Percentiles rank a stretch among this genome's conserved stretches.
Conservation (phyloP, 2,888 invertebrate species). For the Campaea margaritaria region DNA sequence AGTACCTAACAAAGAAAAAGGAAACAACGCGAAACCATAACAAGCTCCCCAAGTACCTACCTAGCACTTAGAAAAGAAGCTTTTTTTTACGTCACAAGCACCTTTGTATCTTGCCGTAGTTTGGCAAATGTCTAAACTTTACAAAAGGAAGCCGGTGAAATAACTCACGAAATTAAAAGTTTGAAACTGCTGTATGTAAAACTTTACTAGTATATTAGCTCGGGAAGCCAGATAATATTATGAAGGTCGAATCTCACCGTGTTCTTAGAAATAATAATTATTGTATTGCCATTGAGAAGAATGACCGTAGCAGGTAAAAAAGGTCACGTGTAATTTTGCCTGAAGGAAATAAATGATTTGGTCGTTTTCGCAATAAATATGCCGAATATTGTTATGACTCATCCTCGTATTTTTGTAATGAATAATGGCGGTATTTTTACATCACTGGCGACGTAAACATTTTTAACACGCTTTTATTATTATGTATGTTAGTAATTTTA, state of each 20-base stretch:
- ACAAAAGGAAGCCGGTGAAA: constrained; percentile 36
- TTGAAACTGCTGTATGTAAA: constrained; percentile 39
- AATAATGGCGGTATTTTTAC: no score
- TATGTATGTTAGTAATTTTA: no score
- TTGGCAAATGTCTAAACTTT: constrained; percentile 22
- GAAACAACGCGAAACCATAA: constrained; percentile 38
- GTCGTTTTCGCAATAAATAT: no score
- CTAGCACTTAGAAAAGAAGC: constrained; percentile 23
- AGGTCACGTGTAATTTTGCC: no score
- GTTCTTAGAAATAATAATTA: no score
- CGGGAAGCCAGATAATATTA: constrained; percentile 16
- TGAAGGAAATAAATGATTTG: no score
- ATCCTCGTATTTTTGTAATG: no score
- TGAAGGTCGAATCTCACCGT: constrained; percentile 7
- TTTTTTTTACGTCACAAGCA: constrained; percentile 22
- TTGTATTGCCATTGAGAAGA: no score
- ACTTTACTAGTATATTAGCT: constrained; percentile 41
- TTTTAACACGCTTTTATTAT: no score
- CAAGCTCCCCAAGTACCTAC: constrained; percentile 33
- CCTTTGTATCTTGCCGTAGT: constrained; percentile 8
- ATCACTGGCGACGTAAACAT: no score
- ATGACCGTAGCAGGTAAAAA: no score
- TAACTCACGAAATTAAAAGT: constrained; percentile 44
- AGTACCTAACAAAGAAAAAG: constrained; percentile 26
- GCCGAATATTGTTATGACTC: no score